A percentile compares a stretch with the other conserved stretches of the same genome.
These are phyloP conservation scores for Saguinus imperator DNA, from an alignment of 2,113 vertebrate species.

Conservation along the genomic window DNA sequence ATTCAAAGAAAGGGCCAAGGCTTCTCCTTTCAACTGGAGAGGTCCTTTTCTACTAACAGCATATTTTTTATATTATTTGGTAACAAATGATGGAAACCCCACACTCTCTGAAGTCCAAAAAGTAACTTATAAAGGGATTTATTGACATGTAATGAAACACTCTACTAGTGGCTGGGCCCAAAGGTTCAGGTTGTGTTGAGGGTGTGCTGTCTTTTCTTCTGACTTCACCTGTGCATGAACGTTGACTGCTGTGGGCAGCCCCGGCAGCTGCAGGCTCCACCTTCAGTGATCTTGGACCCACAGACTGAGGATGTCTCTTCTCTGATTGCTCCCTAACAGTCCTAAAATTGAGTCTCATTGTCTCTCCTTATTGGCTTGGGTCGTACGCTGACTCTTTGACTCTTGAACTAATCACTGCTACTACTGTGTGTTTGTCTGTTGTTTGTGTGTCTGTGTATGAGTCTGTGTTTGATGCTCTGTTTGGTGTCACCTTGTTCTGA, in stretches of 20 bases:
- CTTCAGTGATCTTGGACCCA: fast-evolving
- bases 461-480: no score
- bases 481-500: not conserved
- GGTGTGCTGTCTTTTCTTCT: no score
- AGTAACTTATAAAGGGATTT: not conserved
- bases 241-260: not conserved
- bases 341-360: not conserved
- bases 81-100: not conserved
- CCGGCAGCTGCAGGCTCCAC: fast-evolving
- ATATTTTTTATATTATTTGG: not conserved
- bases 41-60: not conserved
- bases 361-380: not conserved
- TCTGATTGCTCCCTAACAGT: fast-evolving
- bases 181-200: not conserved
- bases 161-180: not conserved
- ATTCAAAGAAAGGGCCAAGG: not conserved
- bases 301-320: fast-evolving
- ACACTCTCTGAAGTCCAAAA: not conserved
- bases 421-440: fast-evolving
- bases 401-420: not conserved
- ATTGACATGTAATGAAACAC: no score
- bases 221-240: fast-evolving
- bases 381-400: not conserved
- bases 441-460: no score
- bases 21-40: no score